Conservation (phyloP, 2,888 invertebrate species). For the Drosophila kambysellisi region DNA sequence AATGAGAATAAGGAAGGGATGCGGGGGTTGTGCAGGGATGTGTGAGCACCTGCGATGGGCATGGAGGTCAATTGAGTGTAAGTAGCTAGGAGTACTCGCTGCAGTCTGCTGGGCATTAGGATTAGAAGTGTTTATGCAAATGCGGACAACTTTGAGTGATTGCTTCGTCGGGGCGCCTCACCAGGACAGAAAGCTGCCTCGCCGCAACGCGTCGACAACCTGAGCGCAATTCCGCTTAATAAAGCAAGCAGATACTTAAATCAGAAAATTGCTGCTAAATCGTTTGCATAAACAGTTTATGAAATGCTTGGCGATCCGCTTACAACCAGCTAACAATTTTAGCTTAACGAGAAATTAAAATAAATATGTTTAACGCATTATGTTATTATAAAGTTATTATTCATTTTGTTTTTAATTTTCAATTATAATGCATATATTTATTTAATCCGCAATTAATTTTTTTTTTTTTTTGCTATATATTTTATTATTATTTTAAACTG, state of each 20-base stretch:
- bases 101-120: constrained; percentile 72
- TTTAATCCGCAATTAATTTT: background rate
- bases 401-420: background rate
- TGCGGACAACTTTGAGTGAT: constrained; percentile 74
- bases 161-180: constrained; percentile 45
- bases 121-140: constrained; percentile 78
- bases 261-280: constrained; percentile 52
- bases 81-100: constrained; percentile 57
- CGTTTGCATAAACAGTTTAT: constrained; percentile 31
- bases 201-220: constrained; percentile 23
- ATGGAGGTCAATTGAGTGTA: constrained; percentile 67
- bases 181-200: constrained; percentile 27
- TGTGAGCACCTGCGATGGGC: background rate
- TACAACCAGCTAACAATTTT: background rate
- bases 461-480: background rate
- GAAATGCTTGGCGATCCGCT: background rate
- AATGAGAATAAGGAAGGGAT: constrained; percentile 1
- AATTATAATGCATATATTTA: background rate
- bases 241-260: no score
- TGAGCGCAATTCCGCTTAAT: constrained; percentile 5
- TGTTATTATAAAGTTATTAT: background rate
- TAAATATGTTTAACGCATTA: no score
- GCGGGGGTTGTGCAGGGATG: background rate
- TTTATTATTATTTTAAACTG: background rate
- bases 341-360: background rate